These are phyloP conservation scores for Procambarus clarkii DNA, from an alignment of 1,140 invertebrate genomes.

Conservation along the genomic window DNA sequence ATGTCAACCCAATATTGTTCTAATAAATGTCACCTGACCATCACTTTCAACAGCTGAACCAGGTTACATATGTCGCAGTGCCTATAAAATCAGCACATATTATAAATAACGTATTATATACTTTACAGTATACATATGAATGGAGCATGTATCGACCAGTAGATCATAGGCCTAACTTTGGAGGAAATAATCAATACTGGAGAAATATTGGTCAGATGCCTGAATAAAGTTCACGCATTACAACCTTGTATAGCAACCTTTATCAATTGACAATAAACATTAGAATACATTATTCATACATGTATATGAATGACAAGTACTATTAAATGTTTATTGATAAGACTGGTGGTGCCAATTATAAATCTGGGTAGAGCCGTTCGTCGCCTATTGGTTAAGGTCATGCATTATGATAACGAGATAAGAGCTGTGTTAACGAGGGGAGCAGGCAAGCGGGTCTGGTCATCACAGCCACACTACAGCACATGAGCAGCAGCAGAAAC, in stretches of 20 bases:
- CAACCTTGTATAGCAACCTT: background rate
- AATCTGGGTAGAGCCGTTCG: too few relatives aligned
- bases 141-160: background rate
- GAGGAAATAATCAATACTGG: background rate
- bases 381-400: too few relatives aligned
- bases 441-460: too few relatives aligned
- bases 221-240: background rate
- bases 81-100: background rate
- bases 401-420: too few relatives aligned
- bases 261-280: background rate
- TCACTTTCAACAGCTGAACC: too few relatives aligned
- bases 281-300: background rate
- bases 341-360: background rate
- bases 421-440: too few relatives aligned
- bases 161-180: background rate
- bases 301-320: background rate
- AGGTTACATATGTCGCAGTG: too few relatives aligned
- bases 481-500: too few relatives aligned
- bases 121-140: background rate
- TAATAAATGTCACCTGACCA: too few relatives aligned
- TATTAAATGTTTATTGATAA: background rate
- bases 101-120: background rate
- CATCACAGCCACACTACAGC: too few relatives aligned
- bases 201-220: background rate
- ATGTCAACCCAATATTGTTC: too few relatives aligned